Evolutionary conservation across 2,888 invertebrate species (phyloP).

Genomic region (Callyntrura guangdongensis): DNA sequence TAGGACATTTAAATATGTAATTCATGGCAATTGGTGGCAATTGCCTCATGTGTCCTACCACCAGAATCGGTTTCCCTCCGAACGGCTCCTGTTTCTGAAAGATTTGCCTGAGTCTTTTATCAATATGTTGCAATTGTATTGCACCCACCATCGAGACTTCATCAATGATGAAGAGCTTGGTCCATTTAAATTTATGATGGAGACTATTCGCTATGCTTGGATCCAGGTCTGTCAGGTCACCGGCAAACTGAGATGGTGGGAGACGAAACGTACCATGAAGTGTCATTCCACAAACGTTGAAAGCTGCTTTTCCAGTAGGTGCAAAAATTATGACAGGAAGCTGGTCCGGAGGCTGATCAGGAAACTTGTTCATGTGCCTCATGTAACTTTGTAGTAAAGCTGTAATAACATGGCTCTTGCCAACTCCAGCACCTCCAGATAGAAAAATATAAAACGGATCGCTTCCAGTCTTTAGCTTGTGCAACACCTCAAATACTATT

Average conservation of each 20-base stretch:
- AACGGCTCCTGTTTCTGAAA: background rate
- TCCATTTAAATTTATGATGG: background rate
- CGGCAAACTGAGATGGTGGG: conserved; percentile 50
- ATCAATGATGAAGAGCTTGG: conserved; percentile 62
- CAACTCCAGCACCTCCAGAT: conserved; percentile 85
- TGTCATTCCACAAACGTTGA: conserved; percentile 84
- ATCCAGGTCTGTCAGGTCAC: background rate
- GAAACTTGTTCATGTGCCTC: conserved; percentile 9
- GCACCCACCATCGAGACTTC: conserved; percentile 64
- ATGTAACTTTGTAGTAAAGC: conserved; percentile 79
- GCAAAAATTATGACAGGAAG: conserved; percentile 71
- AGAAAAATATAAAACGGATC: conserved; percentile 84
- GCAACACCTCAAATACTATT: conserved; percentile 75
- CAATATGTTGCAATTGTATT: conserved; percentile 23
- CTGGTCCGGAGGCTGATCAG: background rate
- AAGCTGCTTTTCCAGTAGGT: conserved; percentile 84
- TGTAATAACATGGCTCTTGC: conserved; percentile 85
- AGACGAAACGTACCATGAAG: conserved; percentile 83
- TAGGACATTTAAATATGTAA: conserved; percentile 56
- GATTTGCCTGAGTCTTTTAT: conserved; percentile 30
- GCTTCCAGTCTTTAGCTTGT: conserved; percentile 72
- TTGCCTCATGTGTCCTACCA: conserved; percentile 82
- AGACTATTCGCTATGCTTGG: background rate
- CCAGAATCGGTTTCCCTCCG: conserved; percentile 67
- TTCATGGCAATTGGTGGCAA: conserved; percentile 79